Conservation (phyloP, 2,113 vertebrate genomes). For the Meleagris gallopavo region DNA sequence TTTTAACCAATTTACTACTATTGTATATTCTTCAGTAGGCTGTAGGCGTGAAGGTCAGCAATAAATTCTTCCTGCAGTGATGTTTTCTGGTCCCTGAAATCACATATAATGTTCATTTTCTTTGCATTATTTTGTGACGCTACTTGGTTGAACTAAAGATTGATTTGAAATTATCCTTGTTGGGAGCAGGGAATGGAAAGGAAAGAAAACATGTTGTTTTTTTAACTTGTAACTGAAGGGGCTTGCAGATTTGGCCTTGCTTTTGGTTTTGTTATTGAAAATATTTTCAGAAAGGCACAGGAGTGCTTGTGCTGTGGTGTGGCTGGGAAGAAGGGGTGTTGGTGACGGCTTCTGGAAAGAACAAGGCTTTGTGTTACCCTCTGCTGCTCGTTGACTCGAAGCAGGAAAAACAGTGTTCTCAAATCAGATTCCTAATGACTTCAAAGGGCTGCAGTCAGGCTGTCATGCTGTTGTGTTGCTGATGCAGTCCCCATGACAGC, state of each 20-base stretch:
- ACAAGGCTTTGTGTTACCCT: rapidly evolving
- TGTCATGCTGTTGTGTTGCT: rapidly evolving
- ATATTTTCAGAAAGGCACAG: not conserved
- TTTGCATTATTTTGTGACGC: conserved; percentile 44
- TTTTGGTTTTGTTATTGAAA: not conserved
- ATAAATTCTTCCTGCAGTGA: conserved; percentile 30
- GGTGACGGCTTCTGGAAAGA: not conserved
- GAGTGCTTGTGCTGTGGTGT: not conserved
- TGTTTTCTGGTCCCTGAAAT: conserved; percentile 48
- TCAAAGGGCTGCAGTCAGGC: not conserved
- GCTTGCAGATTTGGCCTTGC: not conserved
- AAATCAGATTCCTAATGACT: not conserved
- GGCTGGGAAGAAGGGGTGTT: rapidly evolving
- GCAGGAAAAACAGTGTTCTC: not conserved
- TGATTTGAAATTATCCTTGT: conserved; percentile 31
- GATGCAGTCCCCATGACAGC: rapidly evolving
- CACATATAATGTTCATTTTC: conserved; percentile 44
- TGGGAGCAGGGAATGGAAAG: not conserved
- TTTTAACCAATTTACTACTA: conserved; percentile 1
- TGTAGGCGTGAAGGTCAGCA: conserved; percentile 30
- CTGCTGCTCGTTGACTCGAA: not conserved
- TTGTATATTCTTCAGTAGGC: not conserved
- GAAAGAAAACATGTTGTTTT: not conserved
- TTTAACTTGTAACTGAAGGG: not conserved
- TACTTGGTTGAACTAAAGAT: conserved; percentile 34